Percentiles rank a stretch among this genome's conserved stretches.
These are phyloP conservation scores for Perognathus longimembris DNA, from an alignment of 2,113 vertebrate species.

Conservation along the genomic window DNA sequence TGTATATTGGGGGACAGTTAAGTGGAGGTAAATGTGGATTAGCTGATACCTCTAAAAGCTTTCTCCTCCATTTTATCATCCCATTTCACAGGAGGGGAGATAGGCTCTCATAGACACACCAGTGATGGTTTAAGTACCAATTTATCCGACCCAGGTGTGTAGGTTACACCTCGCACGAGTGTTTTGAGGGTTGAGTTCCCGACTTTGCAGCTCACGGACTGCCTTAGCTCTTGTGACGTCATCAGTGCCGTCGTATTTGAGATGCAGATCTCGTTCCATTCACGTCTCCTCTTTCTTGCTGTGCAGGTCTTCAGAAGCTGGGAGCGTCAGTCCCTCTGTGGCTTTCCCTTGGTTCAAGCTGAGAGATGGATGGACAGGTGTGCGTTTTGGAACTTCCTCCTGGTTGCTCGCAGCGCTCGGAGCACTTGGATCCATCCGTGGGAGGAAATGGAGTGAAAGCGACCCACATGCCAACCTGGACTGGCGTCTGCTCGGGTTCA, in stretches of 20 bases:
- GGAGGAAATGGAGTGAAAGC: slow-evolving; percentile 64
- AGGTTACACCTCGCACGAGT: neutral
- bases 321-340: slow-evolving; percentile 6
- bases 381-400: slow-evolving; percentile 59
- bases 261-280: neutral
- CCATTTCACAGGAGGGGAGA: slow-evolving; percentile 19
- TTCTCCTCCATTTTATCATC: neutral
- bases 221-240: neutral
- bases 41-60: neutral
- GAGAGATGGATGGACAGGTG: neutral
- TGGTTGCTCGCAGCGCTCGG: slow-evolving; percentile 37
- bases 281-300: slow-evolving; percentile 44
- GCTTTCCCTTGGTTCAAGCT: slow-evolving; percentile 34
- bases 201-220: neutral
- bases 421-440: slow-evolving; percentile 45
- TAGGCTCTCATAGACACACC: neutral
- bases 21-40: no score
- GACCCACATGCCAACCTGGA: slow-evolving; percentile 33
- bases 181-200: neutral
- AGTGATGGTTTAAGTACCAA: slow-evolving; percentile 18
- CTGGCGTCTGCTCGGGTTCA: neutral
- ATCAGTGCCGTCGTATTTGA: neutral
- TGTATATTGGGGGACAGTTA: neutral
- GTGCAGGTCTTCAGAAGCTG: neutral
- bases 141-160: neutral